Conservation (phyloP, 2,888 invertebrate species). For the Heliconius cydno region DNA sequence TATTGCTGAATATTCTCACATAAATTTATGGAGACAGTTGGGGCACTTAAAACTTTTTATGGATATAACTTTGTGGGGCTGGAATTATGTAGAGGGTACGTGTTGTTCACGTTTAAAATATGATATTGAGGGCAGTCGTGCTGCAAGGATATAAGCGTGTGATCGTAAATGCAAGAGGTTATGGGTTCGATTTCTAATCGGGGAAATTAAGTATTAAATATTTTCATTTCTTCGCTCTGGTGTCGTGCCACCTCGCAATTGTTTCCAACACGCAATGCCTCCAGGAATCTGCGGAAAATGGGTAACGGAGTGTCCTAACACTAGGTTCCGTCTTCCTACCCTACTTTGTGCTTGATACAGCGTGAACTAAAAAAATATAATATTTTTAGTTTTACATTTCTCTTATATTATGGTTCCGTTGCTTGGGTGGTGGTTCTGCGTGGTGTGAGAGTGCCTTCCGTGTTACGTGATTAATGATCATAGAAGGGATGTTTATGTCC, state of each 20-base stretch:
- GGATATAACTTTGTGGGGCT: conserved; percentile 29
- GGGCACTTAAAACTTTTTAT: conserved; percentile 44
- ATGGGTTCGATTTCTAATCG: neutral
- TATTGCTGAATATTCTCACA: conserved; percentile 36
- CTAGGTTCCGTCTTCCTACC: too few relatives aligned
- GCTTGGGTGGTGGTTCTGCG: neutral
- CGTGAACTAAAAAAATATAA: neutral
- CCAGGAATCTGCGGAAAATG: too few relatives aligned
- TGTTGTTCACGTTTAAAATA: conserved; percentile 9
- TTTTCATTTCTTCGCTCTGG: neutral
- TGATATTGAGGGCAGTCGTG: neutral
- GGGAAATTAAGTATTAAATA: neutral
- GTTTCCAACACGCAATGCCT: too few relatives aligned
- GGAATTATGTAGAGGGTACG: conserved; percentile 2
- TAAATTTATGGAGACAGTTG: conserved; percentile 36
- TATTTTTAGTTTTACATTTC: neutral
- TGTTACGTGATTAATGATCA: neutral
- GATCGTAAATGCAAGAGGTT: neutral
- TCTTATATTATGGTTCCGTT: neutral
- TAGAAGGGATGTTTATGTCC: too few relatives aligned
- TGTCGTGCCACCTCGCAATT: neutral
- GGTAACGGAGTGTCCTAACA: too few relatives aligned
- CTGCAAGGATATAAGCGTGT: neutral
- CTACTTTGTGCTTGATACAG: too few relatives aligned
- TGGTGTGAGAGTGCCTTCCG: neutral